These are phyloP conservation scores for Lynx canadensis DNA, from an alignment of 2,113 vertebrate genomes.

Conservation along the genomic window DNA sequence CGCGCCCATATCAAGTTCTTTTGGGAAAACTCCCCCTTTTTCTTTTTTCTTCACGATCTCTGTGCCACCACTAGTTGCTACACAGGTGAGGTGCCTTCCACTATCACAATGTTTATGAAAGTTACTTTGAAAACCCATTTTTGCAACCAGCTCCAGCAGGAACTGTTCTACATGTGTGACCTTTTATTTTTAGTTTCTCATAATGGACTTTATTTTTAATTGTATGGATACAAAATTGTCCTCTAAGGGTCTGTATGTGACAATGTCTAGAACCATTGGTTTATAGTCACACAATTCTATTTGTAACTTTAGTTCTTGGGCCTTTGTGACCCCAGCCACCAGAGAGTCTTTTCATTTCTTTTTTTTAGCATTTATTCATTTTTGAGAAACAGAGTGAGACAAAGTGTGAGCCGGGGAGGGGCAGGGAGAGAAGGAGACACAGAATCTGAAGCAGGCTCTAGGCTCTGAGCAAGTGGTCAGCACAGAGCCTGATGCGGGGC, in stretches of 20 bases:
- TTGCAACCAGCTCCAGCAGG: neutral
- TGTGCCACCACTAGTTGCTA: neutral
- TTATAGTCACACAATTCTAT: neutral
- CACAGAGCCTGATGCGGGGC: no score
- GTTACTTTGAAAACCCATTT: neutral
- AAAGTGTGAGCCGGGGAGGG: no score
- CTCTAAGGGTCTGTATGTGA: neutral
- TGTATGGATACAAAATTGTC: neutral
- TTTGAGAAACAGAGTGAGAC: no score
- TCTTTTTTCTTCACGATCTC: neutral
- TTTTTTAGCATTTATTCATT: neutral
- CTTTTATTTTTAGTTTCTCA: conserved; percentile 24
- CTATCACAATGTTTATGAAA: neutral
- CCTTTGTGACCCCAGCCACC: neutral
- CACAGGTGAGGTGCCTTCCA: neutral
- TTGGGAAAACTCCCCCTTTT: neutral
- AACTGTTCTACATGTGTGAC: neutral
- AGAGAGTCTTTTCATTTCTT: neutral
- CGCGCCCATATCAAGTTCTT: neutral
- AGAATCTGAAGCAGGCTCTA: no score
- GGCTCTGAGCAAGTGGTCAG: no score
- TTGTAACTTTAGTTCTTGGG: neutral
- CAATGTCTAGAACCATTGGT: neutral
- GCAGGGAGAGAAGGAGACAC: no score
- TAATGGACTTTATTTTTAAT: conserved; percentile 19